Evolutionary conservation across 1,140 invertebrate species (phyloP).

Genomic region (Planococcus citri): DNA sequence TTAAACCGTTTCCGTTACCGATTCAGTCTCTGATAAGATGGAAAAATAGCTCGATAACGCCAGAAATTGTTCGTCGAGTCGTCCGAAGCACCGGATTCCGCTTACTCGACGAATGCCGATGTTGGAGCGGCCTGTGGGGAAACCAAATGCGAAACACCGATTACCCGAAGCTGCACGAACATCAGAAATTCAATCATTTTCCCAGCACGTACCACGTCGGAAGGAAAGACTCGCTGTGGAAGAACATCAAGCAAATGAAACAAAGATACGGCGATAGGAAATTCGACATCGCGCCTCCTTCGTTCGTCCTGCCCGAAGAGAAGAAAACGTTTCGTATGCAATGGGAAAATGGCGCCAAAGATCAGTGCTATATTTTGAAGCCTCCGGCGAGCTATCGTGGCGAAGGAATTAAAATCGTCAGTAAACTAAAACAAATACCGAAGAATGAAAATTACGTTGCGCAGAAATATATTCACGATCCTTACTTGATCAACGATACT

Average conservation of each 20-base stretch:
- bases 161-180: constrained; percentile 64
- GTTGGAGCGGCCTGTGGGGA: constrained; percentile 64
- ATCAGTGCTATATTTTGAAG: constrained; percentile 71
- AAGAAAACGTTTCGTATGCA: constrained; percentile 62
- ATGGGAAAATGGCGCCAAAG: constrained; percentile 60
- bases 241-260: constrained; percentile 66
- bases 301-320: constrained; percentile 84
- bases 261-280: constrained; percentile 52
- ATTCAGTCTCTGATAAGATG: constrained; percentile 70
- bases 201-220: constrained; percentile 95
- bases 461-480: constrained; percentile 76
- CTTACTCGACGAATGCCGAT: constrained; percentile 29
- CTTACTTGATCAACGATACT: constrained; percentile 79
- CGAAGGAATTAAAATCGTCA: constrained; percentile 84
- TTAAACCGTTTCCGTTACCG: constrained; percentile 45
- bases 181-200: constrained; percentile 94
- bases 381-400: constrained; percentile 89
- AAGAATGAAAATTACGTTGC: constrained; percentile 79
- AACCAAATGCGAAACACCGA: constrained; percentile 66
- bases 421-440: constrained; percentile 84
- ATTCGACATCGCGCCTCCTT: constrained; percentile 85
- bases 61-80: constrained; percentile 69
- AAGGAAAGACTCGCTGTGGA: constrained; percentile 88
- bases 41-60: constrained; percentile 83
- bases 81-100: constrained; percentile 68